Evolutionary conservation across 2,888 invertebrate species (phyloP).

Genomic region (Seira sanloemensis): DNA sequence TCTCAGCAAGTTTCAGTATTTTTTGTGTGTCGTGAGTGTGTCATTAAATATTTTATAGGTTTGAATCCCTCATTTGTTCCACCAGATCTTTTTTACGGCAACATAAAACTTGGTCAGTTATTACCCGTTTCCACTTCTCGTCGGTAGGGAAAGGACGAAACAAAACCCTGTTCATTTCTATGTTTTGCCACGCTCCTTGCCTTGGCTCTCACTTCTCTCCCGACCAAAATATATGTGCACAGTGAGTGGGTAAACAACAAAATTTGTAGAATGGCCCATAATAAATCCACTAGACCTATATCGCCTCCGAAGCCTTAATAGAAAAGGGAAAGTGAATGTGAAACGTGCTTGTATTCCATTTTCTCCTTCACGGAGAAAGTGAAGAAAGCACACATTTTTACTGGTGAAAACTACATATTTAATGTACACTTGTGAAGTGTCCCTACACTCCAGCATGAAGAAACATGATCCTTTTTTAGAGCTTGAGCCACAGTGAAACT

Average conservation of each 20-base stretch:
- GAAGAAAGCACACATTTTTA: background rate
- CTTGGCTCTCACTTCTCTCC: too few species aligned
- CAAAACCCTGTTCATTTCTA: slow-evolving; percentile 22
- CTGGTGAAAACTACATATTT: background rate
- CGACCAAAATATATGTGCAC: background rate
- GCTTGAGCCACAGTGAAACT: background rate
- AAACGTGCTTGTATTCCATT: background rate
- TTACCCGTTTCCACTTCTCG: slow-evolving; percentile 18
- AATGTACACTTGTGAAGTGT: background rate
- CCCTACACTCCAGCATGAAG: background rate
- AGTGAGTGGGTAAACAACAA: background rate
- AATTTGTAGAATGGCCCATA: background rate
- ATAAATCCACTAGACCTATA: background rate
- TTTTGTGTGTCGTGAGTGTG: slow-evolving; percentile 12
- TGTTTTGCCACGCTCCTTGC: slow-evolving; percentile 22
- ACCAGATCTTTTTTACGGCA: slow-evolving; percentile 65
- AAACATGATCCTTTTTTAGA: background rate
- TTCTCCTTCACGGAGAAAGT: background rate
- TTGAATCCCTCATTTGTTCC: slow-evolving; percentile 67
- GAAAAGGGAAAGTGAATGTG: background rate
- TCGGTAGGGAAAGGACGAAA: slow-evolving; percentile 17
- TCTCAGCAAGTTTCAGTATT: background rate
- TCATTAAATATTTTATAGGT: slow-evolving; percentile 59
- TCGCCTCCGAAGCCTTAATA: background rate
- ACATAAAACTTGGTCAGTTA: slow-evolving; percentile 63